Conservation (phyloP, 2,113 vertebrate species). For the Acrocephalus kingi region DNA sequence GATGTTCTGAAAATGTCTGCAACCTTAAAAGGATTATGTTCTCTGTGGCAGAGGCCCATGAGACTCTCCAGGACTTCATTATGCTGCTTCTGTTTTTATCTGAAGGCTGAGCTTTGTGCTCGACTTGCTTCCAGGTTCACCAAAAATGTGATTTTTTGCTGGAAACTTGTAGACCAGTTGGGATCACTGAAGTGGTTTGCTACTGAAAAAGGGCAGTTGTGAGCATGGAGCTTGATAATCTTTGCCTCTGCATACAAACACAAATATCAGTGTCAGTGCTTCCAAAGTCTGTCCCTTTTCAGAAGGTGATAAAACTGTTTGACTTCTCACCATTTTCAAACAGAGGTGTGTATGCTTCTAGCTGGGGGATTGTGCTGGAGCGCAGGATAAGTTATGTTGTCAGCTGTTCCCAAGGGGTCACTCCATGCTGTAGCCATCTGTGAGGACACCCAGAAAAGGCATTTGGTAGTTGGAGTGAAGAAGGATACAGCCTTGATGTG, state of each 20-base stretch:
- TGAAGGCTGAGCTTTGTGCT: neutral
- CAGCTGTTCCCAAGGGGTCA: neutral
- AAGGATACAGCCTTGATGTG: neutral
- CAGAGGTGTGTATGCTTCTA: neutral
- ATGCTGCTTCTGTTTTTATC: neutral
- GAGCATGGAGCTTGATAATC: neutral
- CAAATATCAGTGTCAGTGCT: neutral
- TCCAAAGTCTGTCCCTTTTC: neutral
- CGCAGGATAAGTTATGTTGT: neutral
- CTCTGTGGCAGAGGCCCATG: neutral
- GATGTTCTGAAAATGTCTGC: neutral
- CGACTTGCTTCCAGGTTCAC: neutral
- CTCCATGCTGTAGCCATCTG: neutral
- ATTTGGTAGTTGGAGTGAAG: neutral
- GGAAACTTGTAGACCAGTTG: neutral
- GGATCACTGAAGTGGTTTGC: neutral
- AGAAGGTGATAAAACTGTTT: neutral
- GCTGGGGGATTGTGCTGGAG: neutral
- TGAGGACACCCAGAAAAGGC: neutral
- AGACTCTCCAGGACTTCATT: neutral
- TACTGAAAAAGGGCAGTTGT: neutral
- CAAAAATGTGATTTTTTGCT: neutral
- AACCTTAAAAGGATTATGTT: neutral
- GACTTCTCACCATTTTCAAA: neutral
- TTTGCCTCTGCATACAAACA: neutral